Percentiles rank a stretch among this genome's conserved stretches.
phyloP scores from a whole-genome alignment of 2,113 vertebrate genomes.

The Phainopepla nitens region DNA sequence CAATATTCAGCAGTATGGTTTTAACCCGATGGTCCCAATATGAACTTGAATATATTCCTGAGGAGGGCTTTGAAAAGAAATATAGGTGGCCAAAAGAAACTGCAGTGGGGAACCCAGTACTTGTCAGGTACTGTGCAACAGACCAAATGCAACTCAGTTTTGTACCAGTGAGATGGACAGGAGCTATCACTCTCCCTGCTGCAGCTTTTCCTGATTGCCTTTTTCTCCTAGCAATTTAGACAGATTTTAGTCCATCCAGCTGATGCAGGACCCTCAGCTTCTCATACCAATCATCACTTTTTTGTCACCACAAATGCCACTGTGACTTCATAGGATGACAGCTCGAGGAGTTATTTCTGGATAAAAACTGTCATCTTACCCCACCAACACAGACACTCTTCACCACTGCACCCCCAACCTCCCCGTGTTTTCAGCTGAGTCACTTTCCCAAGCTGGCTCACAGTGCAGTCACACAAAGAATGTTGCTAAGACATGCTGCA shows the following conservation, averaged over 20 bases:
- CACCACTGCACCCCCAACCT: rapidly evolving
- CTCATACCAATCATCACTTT: background rate
- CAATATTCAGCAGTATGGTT: background rate
- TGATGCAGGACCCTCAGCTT: background rate
- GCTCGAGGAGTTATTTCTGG: background rate
- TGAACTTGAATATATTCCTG: background rate
- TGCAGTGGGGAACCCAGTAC: background rate
- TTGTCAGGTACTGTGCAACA: background rate
- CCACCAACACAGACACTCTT: background rate
- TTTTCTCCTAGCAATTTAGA: background rate
- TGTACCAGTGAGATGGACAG: background rate
- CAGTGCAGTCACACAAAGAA: background rate
- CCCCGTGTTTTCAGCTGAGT: background rate
- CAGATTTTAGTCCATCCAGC: background rate
- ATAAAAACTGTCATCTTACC: background rate
- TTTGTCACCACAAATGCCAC: background rate
- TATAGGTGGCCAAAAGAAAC: background rate
- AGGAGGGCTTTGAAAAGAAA: background rate
- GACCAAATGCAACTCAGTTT: background rate
- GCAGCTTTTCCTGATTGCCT: background rate
- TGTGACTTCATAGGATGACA: background rate
- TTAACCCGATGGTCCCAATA: background rate
- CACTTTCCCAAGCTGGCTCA: rapidly evolving
- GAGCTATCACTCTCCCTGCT: background rate
- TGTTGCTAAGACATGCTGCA: background rate